Evolutionary conservation across 2,113 vertebrate species (phyloP).

Genomic region (Oxygymnocypris stewartii): DNA sequence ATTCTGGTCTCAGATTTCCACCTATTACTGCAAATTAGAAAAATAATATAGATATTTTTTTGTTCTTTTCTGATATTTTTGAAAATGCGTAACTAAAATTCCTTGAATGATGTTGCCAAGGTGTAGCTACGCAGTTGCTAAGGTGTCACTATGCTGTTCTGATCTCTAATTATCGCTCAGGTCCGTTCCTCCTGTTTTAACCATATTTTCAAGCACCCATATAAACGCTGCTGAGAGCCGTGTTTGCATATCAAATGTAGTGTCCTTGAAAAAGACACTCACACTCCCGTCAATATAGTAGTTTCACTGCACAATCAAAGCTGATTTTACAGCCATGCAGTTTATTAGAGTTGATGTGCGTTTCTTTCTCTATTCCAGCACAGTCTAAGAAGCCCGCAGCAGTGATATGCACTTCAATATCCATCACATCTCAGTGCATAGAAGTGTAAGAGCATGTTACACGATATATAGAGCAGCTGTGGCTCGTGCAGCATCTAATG

Average conservation of each 20-base stretch:
- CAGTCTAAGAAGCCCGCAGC: background rate
- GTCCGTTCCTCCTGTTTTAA: background rate
- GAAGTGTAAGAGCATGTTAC: background rate
- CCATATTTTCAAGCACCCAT: background rate
- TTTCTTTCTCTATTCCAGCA: background rate
- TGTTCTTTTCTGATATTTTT: background rate
- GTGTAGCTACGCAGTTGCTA: background rate
- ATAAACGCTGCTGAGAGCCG: background rate
- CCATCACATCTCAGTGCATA: background rate
- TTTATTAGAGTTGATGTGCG: background rate
- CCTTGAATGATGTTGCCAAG: background rate
- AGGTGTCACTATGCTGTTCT: background rate
- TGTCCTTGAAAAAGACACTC: conserved; percentile 17
- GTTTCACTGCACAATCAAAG: background rate
- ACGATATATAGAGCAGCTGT: background rate
- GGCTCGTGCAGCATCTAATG: background rate
- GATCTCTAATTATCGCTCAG: background rate
- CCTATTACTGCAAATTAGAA: background rate
- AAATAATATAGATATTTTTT: background rate
- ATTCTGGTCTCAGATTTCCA: too few species aligned
- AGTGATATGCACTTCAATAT: background rate
- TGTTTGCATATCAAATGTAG: background rate
- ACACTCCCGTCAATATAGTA: background rate
- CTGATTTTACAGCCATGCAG: background rate
- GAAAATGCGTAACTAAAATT: background rate